Evolutionary conservation across 1,140 invertebrate species (phyloP), one percentile per base, ranked within the genome.

Genomic region (Trichonephila inaurata): DNA sequence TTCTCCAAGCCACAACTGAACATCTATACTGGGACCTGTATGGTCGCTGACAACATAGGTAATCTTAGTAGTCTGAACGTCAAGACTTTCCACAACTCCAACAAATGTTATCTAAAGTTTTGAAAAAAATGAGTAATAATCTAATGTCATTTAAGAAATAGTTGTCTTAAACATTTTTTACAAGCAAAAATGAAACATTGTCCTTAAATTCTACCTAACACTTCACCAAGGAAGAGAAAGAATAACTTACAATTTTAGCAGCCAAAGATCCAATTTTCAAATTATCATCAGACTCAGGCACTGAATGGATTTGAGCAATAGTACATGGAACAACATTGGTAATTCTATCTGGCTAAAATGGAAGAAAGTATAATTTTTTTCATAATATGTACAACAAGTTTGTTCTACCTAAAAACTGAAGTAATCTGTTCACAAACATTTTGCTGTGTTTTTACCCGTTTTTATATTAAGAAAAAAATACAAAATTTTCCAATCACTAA

Each of bases 1-100:
- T 83, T 94, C 94, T n/a, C 72, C 94, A 64, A 93, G n/a, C 94
- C 94, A 94, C 40, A 94, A 61, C 24, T 94, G 94, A 61, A 94
- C 92, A 83, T 94, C 93, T 28, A 94, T 89, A 6, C 58, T 12
- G 12, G 94, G 69, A 14, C 82, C 83, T 33, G 89, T 92, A n/a
- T 28, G 60, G 33, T 94, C 94, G 61, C 60, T 60, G 44, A 94
- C n/a, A 44, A 81, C 33, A 87, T 94, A 94, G 7, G 87, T 85
- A 12, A 94, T 77, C 44, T 92, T 94, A 16, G 85, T 94, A 66
- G 89, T 82, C 19, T 94, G 94, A 16, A 81, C 66, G 77, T 94
- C 94, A 28, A 92, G 81, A 12, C n/a, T 81, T n/a, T 83, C 24
- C 2, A 94, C 94, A 10, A 94, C 19, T n/a, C 89, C 94, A 40